A percentile compares a stretch with the other conserved stretches of the same genome.
phyloP scores from a whole-genome alignment of 30 jellyfish, hydroid and myxozoan species.

The Chironex yamaguchii region DNA sequence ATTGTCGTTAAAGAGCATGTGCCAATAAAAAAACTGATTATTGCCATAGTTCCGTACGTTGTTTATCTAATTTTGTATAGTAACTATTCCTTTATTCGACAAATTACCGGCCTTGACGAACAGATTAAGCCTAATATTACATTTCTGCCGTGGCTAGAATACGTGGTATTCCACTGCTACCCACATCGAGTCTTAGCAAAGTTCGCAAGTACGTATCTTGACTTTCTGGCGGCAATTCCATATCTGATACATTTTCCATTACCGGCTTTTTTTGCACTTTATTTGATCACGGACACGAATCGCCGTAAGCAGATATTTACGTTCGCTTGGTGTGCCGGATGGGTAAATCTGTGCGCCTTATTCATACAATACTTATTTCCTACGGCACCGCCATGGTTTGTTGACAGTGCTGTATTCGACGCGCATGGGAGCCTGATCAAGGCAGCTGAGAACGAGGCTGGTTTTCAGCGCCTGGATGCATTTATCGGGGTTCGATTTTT shows the following conservation, averaged over 20 bases:
- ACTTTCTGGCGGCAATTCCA: conserved; percentile 95
- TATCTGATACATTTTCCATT: conserved; percentile 91
- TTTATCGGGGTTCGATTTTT: conserved; percentile 79
- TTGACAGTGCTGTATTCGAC: conserved; percentile 95
- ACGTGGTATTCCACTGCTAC: conserved; percentile 85
- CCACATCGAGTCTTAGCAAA: conserved; percentile 90
- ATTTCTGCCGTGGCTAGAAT: conserved; percentile 96
- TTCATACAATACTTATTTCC: conserved; percentile 87
- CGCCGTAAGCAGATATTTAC: conserved; percentile 71
- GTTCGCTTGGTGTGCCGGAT: conserved; percentile 99
- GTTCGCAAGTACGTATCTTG: conserved; percentile 90
- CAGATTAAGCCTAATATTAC: conserved; percentile 82
- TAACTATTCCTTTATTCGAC: conserved; percentile 71
- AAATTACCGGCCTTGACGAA: conserved; percentile 87
- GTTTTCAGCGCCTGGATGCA: conserved; percentile 97
- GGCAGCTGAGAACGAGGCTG: conserved; percentile 95
- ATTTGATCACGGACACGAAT: conserved; percentile 64
- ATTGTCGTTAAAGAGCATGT: conserved; percentile 44
- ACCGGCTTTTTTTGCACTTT: conserved; percentile 87
- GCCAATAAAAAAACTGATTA: conserved; percentile 72
- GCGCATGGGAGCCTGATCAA: conserved; percentile 82
- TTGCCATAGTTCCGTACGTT: conserved; percentile 81
- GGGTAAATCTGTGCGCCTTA: conserved; percentile 87
- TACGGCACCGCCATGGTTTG: conserved; percentile 99
- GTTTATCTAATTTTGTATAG: conserved; percentile 74